Percentiles rank a stretch among this genome's conserved stretches.
phyloP scores from a whole-genome alignment of 2,113 vertebrate genomes.

The Esox niger region DNA sequence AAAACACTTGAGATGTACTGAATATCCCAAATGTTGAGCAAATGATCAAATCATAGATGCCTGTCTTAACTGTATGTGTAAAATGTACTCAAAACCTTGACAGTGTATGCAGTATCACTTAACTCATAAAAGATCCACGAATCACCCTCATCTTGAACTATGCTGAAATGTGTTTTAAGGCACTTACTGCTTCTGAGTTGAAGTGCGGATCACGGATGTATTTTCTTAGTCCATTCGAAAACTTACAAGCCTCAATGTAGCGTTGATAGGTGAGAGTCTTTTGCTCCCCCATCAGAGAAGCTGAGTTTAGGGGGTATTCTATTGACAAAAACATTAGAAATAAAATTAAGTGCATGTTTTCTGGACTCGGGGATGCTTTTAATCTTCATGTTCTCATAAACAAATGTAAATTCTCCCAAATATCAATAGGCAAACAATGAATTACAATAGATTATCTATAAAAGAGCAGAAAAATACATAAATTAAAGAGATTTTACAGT shows the following conservation, averaged over 20 bases:
- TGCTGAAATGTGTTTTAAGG: neutral
- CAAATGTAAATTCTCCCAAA: neutral
- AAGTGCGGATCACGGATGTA: conserved; percentile 64
- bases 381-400: neutral
- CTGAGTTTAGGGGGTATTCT: conserved; percentile 74
- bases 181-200: conserved; percentile 45
- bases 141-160: neutral
- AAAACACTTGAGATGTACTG: too few species aligned
- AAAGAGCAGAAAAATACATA: neutral
- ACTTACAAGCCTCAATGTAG: conserved; percentile 82
- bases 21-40: too few species aligned
- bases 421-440: neutral
- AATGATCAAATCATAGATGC: too few species aligned
- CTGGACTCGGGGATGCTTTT: neutral
- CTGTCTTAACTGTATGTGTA: too few species aligned
- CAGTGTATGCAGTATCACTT: too few species aligned
- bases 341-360: neutral
- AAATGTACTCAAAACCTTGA: too few species aligned
- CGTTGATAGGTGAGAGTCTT: conserved; percentile 73
- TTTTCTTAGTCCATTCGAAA: conserved; percentile 71
- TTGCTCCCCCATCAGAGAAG: conserved; percentile 41
- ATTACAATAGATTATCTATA: neutral
- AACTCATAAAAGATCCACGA: neutral
- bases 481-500: neutral
- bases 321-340: conserved; percentile 15